phyloP scores from a whole-genome alignment of 2,113 vertebrate species.

The Dasypus novemcinctus region DNA sequence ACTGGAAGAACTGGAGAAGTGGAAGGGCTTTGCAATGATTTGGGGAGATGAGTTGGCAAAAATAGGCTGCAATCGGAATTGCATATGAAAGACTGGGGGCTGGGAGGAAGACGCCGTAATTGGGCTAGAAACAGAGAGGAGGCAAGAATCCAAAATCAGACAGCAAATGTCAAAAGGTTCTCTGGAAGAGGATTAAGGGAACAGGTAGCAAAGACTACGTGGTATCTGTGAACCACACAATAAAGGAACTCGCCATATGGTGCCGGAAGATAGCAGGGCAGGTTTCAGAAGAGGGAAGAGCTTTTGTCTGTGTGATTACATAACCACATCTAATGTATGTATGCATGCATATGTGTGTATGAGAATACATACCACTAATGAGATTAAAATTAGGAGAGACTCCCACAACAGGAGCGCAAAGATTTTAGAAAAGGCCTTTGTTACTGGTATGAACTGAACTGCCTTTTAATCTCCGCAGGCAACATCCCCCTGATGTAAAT shows the following conservation, averaged over 20 bases:
- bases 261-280: conserved; percentile 45
- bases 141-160: conserved; percentile 54
- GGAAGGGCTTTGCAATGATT: not conserved
- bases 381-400: conserved; percentile 61
- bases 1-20: not conserved
- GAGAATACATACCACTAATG: conserved; percentile 34
- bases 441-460: not conserved
- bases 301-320: conserved; percentile 53
- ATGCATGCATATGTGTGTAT: not conserved
- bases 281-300: not conserved
- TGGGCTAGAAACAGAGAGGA: not conserved
- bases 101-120: not conserved
- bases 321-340: conserved; percentile 40
- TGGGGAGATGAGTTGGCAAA: conserved; percentile 50
- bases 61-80: not conserved
- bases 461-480: conserved; percentile 42
- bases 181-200: conserved; percentile 57
- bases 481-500: not conserved
- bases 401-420: conserved; percentile 45
- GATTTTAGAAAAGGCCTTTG: conserved; percentile 42
- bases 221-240: conserved; percentile 39
- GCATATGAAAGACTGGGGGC: not conserved
- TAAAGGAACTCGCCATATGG: conserved; percentile 55
- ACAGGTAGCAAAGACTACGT: conserved; percentile 54
- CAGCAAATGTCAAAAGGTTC: conserved; percentile 60